Conservation (phyloP, 2,113 vertebrate species). For the Otus sunia region DNA sequence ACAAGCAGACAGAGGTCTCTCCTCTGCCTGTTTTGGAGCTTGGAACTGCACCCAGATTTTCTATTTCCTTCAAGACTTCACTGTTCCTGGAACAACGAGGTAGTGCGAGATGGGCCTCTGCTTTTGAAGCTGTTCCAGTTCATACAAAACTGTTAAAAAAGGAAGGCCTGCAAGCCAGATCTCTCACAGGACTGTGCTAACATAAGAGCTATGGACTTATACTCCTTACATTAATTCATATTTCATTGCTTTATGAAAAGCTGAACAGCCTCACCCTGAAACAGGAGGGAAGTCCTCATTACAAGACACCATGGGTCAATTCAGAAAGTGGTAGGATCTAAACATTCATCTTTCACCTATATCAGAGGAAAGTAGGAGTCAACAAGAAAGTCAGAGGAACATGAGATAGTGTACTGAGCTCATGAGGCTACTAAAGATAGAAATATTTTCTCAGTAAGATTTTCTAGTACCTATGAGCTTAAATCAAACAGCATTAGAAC, state of each 20-base stretch:
- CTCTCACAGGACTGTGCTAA: not conserved
- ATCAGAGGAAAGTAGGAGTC: not conserved
- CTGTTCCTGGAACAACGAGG: not conserved
- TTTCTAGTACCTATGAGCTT: not conserved
- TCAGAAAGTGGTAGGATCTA: not conserved
- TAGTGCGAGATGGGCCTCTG: not conserved
- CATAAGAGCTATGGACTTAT: not conserved
- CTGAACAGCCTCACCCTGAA: not conserved
- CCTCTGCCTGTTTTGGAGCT: not conserved
- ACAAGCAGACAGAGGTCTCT: not conserved
- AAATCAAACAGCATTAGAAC: not conserved
- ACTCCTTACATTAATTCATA: not conserved
- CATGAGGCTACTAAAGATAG: not conserved
- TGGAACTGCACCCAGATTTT: not conserved
- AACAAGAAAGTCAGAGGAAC: not conserved
- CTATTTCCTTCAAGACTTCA: not conserved
- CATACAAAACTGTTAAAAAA: not conserved
- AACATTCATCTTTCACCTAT: not conserved
- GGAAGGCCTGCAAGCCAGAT: not conserved
- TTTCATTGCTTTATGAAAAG: conserved; percentile 1
- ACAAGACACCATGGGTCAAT: not conserved
- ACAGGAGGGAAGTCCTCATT: not conserved
- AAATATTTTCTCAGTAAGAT: not conserved
- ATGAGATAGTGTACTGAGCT: not conserved
- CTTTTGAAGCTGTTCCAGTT: conserved; percentile 29